Evolutionary conservation across 1,140 invertebrate genomes (phyloP).

Genomic region (Apis florea): DNA sequence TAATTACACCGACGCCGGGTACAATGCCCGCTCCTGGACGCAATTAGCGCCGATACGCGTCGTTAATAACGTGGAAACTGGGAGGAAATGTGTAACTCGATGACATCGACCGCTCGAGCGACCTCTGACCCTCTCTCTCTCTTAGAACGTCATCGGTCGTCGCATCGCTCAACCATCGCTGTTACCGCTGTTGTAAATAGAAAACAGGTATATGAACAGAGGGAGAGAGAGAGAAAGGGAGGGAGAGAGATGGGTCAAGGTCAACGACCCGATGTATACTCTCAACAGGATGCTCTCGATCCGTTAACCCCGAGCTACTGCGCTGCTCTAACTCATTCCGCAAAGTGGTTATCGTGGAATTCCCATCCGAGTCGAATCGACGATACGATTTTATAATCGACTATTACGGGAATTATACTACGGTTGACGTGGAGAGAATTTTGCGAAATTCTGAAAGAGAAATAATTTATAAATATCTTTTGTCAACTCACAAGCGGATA

Average conservation of each 20-base stretch:
- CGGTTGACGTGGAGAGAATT: no score
- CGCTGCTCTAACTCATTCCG: slow-evolving; percentile 37
- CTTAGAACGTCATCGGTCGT: slow-evolving; percentile 4
- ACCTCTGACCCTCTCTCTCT: slow-evolving; percentile 18
- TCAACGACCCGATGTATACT: slow-evolving; percentile 68
- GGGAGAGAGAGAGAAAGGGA: background rate
- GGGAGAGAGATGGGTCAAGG: slow-evolving; percentile 70
- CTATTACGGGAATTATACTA: slow-evolving; percentile 1
- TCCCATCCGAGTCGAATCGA: slow-evolving; percentile 36
- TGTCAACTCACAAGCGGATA: no score
- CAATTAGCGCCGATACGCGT: slow-evolving; percentile 32
- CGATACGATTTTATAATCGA: slow-evolving; percentile 14
- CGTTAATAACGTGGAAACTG: slow-evolving; percentile 33
- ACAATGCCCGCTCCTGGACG: slow-evolving; percentile 13
- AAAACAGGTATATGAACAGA: slow-evolving; percentile 4
- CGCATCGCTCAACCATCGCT: slow-evolving; percentile 26
- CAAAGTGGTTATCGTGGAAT: slow-evolving; percentile 61
- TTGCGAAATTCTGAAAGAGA: no score
- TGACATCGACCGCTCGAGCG: slow-evolving; percentile 20
- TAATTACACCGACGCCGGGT: slow-evolving; percentile 17
- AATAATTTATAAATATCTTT: no score
- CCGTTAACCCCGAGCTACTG: slow-evolving; percentile 44
- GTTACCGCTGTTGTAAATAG: slow-evolving; percentile 27
- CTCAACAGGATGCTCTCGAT: slow-evolving; percentile 57
- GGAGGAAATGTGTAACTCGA: slow-evolving; percentile 16